Percentiles rank a stretch among this genome's conserved stretches.
Evolutionary conservation across 2,888 invertebrate genomes (phyloP).

Genomic region (Reticulitermes lucifugus): DNA sequence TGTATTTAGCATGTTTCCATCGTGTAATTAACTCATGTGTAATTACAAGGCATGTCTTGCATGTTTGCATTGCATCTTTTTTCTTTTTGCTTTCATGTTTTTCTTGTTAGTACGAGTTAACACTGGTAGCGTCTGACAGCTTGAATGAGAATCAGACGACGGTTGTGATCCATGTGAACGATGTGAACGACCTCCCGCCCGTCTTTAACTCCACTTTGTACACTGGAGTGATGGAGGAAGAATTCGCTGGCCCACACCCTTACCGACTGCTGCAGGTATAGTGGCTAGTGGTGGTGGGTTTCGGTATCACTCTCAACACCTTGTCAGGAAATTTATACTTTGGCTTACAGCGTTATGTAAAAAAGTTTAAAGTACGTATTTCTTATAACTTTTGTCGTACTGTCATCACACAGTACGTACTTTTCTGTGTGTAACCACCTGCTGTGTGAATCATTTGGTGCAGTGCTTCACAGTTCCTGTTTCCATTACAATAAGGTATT

Average conservation of each 20-base stretch:
- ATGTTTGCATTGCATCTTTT: conserved; percentile 49
- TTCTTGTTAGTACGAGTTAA: conserved; percentile 82
- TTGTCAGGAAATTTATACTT: no score
- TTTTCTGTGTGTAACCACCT: no score
- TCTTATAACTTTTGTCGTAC: no score
- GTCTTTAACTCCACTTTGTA: conserved; percentile 79
- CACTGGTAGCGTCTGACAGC: conserved; percentile 90
- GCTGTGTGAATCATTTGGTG: no score
- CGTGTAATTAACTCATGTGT: neutral
- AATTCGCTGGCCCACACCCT: conserved; percentile 78
- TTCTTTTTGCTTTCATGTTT: conserved; percentile 57
- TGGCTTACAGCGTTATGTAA: no score
- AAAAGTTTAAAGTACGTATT: no score
- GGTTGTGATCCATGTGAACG: conserved; percentile 84
- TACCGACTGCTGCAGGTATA: conserved; percentile 77
- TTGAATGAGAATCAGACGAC: conserved; percentile 89
- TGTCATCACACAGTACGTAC: no score
- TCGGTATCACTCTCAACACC: neutral
- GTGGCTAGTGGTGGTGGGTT: neutral
- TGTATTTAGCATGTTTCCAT: conserved; percentile 6
- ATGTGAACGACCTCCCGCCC: conserved; percentile 92
- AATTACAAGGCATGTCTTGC: conserved; percentile 11
- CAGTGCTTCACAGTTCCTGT: no score
- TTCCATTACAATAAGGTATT: no score
- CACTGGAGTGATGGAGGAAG: conserved; percentile 80